phyloP scores from a whole-genome alignment of 2,888 invertebrate genomes.

The Stegophylla sp. region DNA sequence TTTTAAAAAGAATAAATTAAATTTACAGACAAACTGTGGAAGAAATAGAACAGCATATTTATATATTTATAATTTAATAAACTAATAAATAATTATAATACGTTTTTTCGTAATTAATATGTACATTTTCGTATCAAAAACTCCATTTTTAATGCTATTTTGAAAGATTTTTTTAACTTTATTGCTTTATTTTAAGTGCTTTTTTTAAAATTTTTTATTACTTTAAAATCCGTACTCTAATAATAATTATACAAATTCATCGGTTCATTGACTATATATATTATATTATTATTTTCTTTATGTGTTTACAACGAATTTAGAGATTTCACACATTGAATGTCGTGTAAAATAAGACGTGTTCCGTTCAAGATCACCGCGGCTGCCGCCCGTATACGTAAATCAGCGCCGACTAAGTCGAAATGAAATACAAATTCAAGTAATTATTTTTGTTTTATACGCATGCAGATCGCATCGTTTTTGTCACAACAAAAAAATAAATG shows the following conservation, averaged over 20 bases:
- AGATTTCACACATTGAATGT: slow-evolving; percentile 19
- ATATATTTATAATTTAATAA: too few species aligned
- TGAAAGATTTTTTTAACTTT: neutral
- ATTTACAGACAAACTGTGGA: too few species aligned
- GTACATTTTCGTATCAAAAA: too few species aligned
- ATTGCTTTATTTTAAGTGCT: too few species aligned
- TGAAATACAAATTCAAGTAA: slow-evolving; percentile 59
- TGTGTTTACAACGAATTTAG: slow-evolving; percentile 29
- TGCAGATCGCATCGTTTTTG: neutral
- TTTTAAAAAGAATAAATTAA: too few species aligned
- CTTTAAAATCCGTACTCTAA: too few species aligned
- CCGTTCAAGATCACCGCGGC: slow-evolving; percentile 5
- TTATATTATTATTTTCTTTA: too few species aligned
- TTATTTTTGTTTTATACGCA: slow-evolving; percentile 22
- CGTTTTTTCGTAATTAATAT: too few species aligned
- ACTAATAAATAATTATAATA: too few species aligned
- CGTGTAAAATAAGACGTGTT: slow-evolving; percentile 11
- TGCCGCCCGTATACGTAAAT: neutral
- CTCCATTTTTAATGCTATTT: neutral
- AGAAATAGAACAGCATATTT: too few species aligned
- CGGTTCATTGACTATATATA: slow-evolving; percentile 12
- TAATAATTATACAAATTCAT: too few species aligned
- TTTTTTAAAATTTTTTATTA: too few species aligned
- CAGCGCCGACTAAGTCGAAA: slow-evolving; percentile 36
- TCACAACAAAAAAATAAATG: neutral